A percentile compares a stretch with the other conserved stretches of the same genome.
These are phyloP conservation scores for Ataeniobius toweri DNA, from an alignment of 2,797 vertebrate genomes.

Conservation along the genomic window DNA sequence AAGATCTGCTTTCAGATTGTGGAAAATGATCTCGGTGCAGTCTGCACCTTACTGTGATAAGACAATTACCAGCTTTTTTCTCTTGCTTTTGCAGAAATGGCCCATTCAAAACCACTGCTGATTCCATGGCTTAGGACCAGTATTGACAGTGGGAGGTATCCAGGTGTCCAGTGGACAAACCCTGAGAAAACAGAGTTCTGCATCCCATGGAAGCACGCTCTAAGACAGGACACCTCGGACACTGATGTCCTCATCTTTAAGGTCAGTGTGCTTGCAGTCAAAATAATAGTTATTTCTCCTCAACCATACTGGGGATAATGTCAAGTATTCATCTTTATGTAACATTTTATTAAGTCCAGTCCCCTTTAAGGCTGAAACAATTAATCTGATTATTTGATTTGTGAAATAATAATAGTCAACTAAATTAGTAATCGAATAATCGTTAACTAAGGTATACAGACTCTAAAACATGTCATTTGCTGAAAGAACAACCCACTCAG, in stretches of 20 bases:
- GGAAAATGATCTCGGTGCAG: neutral
- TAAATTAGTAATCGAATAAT: too few species aligned
- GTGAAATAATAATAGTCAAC: too few species aligned
- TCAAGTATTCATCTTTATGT: too few species aligned
- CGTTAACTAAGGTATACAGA: too few species aligned
- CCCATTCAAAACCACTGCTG: constrained; percentile 81
- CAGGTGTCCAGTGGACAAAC: constrained; percentile 85
- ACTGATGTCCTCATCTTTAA: constrained; percentile 86
- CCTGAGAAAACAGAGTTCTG: constrained; percentile 77
- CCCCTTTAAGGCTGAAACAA: too few species aligned
- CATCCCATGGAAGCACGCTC: constrained; percentile 89
- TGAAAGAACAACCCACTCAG: too few species aligned
- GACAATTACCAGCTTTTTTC: neutral
- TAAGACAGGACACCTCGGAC: constrained; percentile 83
- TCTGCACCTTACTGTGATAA: neutral
- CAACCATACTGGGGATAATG: too few species aligned
- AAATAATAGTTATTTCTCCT: neutral
- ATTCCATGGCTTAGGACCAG: constrained; percentile 84
- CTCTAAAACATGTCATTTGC: too few species aligned
- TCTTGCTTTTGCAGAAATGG: constrained; percentile 71
- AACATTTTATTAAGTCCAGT: too few species aligned
- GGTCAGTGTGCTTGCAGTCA: constrained; percentile 46
- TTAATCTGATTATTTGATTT: too few species aligned
- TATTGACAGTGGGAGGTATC: constrained; percentile 78
- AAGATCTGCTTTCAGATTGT: neutral